Base-by-base conservation (phyloP, 2,888 invertebrate genomes). In the Odiellus spinosus region DNA sequence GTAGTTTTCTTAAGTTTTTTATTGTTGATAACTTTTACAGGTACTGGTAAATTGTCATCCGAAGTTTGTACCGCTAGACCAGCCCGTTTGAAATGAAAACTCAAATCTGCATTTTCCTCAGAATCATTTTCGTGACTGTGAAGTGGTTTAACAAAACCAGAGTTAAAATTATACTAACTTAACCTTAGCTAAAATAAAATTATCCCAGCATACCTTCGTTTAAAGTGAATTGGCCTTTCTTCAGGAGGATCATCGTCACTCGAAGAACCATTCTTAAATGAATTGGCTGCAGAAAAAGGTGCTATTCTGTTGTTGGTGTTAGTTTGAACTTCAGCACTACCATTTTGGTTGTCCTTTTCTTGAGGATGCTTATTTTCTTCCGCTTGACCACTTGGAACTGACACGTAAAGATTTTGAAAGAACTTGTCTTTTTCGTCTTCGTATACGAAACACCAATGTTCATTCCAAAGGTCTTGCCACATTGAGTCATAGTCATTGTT, bases 121-220 rank as follows among this genome's bases (percentile, higher is more conserved):
- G 26, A 17, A 19, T 48, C 48, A 20, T 42, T 39, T 38, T 34
- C 33, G 33, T 33, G 20, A 12, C 42, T 42, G n/a, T 45, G 3
- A 38, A 42, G 15, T 42, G 32, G n/a, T n/a, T 17, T 41, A 14
- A 40, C n/a, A n/a, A 38, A 20, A 14, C 39, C n/a, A 10, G 5
- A 44, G 11, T 8, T 26, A n/a, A n/a, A n/a, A n/a, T 8, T 8
- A 26, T 26, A 26, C 26, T 26, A 26, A 26, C 26, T 26, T 6
- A 26, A 20, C 3, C 18, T 3, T n/a, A n/a, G 36, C 36, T 47
- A 18, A 33, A 18, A 38, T 19, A 41, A 42, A 26, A 26, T 26
- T 6, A 26, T 48, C n/a, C n/a, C n/a, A n/a, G n/a, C n/a, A n/a
- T 44, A 50, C 50, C 35, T 20, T 34, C 52, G 38, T 52, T 53